A percentile compares a stretch with the other conserved stretches of the same genome.
phyloP scores from a whole-genome alignment of 2,888 invertebrate genomes.

The Danaus chrysippus region DNA sequence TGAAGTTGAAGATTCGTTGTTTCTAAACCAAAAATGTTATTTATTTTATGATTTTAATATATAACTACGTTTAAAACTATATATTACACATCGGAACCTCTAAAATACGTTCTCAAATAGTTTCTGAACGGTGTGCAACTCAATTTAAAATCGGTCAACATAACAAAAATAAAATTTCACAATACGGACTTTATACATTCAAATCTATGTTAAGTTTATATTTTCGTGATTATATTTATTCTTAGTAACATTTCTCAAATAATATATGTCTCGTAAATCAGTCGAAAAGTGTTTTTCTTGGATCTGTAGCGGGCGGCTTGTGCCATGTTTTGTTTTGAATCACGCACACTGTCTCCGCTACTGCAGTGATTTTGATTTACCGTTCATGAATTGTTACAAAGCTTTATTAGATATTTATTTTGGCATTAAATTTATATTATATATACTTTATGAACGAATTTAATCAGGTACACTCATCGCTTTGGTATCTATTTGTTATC shows the following conservation, averaged over 20 bases:
- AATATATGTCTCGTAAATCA: constrained; percentile 75
- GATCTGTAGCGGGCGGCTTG: constrained; percentile 47
- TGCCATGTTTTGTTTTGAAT: constrained; percentile 74
- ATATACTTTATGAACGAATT: not conserved
- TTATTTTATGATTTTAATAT: too few relatives aligned
- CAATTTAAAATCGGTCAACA: too few relatives aligned
- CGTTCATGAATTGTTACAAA: constrained; percentile 51
- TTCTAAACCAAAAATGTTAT: too few relatives aligned
- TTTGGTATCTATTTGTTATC: not conserved
- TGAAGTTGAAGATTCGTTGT: too few relatives aligned
- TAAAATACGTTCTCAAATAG: too few relatives aligned
- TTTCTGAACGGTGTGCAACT: too few relatives aligned
- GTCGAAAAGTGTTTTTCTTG: constrained; percentile 75
- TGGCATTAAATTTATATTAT: constrained; percentile 36
- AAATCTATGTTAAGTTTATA: constrained; percentile 62
- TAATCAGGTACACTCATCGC: not conserved
- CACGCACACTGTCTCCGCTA: constrained; percentile 71
- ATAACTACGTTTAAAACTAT: too few relatives aligned
- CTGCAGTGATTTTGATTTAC: constrained; percentile 68
- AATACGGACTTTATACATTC: constrained; percentile 39
- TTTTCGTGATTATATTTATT: constrained; percentile 70
- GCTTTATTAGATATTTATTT: constrained; percentile 47
- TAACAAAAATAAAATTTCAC: constrained; percentile 20
- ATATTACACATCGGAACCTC: too few relatives aligned
- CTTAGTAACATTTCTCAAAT: constrained; percentile 71